Evolutionary conservation across 2,888 invertebrate species (phyloP).

Genomic region (Morpho achilles): DNA sequence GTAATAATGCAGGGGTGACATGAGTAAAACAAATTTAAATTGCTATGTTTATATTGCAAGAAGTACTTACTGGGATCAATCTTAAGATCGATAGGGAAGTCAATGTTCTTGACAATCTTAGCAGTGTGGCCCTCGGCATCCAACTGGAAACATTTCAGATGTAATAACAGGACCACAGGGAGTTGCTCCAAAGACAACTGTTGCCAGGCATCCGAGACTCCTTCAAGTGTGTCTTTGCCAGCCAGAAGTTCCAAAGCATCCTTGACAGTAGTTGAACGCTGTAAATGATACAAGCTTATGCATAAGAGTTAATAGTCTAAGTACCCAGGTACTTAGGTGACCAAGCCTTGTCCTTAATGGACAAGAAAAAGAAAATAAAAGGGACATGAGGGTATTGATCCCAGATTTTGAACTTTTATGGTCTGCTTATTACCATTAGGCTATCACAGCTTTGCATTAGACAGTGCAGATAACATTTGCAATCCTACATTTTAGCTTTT

Average conservation of each 20-base stretch:
- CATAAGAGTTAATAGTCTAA: too few species aligned
- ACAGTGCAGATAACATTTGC: too few species aligned
- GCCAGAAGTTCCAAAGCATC: slow-evolving; percentile 93
- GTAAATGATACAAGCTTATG: slow-evolving; percentile 17
- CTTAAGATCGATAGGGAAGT: slow-evolving; percentile 93
- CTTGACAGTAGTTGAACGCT: slow-evolving; percentile 90
- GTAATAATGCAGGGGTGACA: too few species aligned
- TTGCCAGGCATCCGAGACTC: slow-evolving; percentile 94
- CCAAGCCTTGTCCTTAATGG: too few species aligned
- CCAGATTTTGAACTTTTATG: too few species aligned
- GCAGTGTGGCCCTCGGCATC: slow-evolving; percentile 92
- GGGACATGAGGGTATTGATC: too few species aligned
- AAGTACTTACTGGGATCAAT: slow-evolving; percentile 88
- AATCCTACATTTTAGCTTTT: too few species aligned
- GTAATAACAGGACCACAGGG: slow-evolving; percentile 92
- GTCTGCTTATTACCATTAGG: too few species aligned
- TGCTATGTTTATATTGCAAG: not conserved
- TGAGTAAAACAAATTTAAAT: too few species aligned
- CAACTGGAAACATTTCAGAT: slow-evolving; percentile 96
- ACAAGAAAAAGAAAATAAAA: too few species aligned
- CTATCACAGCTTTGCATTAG: too few species aligned
- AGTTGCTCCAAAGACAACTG: slow-evolving; percentile 93
- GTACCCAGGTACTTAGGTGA: too few species aligned
- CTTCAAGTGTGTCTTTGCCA: slow-evolving; percentile 91
- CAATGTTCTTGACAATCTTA: slow-evolving; percentile 94